Percentiles rank a stretch among this genome's conserved stretches.
phyloP scores from a whole-genome alignment of 1,140 invertebrate species.

The Drosophila tani region DNA sequence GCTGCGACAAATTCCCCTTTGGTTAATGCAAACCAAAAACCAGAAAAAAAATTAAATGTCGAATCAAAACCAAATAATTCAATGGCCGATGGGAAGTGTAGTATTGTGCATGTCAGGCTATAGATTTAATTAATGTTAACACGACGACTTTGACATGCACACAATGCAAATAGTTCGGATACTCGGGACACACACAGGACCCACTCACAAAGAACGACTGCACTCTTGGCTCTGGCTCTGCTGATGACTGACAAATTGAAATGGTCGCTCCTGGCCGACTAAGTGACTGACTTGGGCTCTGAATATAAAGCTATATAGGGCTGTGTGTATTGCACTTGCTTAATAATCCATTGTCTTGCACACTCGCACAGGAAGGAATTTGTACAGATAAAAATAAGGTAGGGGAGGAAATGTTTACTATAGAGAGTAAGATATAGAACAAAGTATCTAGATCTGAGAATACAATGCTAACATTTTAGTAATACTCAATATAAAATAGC shows the following conservation, averaged over 20 bases:
- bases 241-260: slow-evolving; percentile 80
- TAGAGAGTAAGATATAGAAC: too few species aligned
- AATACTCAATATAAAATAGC: too few species aligned
- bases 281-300: slow-evolving; percentile 67
- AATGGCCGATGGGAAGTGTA: slow-evolving; percentile 28
- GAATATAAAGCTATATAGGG: slow-evolving; percentile 25
- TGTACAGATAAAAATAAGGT: not conserved
- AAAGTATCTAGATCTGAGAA: too few species aligned
- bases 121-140: slow-evolving; percentile 83
- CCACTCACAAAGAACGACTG: slow-evolving; percentile 25
- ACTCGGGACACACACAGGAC: slow-evolving; percentile 5
- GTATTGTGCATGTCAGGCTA: slow-evolving; percentile 57
- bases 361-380: not conserved
- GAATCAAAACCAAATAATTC: slow-evolving; percentile 61
- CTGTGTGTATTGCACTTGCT: slow-evolving; percentile 36
- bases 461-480: too few species aligned
- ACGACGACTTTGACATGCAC: slow-evolving; percentile 79
- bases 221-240: slow-evolving; percentile 53
- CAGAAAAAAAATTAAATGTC: slow-evolving; percentile 27
- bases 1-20: slow-evolving; percentile 35
- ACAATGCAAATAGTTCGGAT: slow-evolving; percentile 66
- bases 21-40: slow-evolving; percentile 12
- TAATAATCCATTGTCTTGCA: slow-evolving; percentile 32
- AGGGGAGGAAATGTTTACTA: too few species aligned
- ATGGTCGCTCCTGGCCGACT: slow-evolving; percentile 59